Conservation (phyloP, 2,888 invertebrate genomes). For the Cerastis rubricosa region DNA sequence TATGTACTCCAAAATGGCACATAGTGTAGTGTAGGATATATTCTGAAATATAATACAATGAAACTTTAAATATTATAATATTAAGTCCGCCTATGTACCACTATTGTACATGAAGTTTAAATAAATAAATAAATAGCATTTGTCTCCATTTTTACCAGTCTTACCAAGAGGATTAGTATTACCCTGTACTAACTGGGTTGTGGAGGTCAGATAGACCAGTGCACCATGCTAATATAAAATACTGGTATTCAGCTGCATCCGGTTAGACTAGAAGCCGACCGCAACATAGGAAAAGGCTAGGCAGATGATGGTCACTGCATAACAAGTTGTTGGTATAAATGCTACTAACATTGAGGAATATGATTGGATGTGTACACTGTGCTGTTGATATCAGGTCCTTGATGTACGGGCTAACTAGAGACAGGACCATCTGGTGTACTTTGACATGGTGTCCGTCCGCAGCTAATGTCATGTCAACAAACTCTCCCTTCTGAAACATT, state of each 20-base stretch:
- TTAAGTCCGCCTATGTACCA: no score
- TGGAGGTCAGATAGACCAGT: neutral
- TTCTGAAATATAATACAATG: conserved; percentile 77
- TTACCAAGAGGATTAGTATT: neutral
- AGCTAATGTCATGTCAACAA: conserved; percentile 88
- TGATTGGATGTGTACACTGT: conserved; percentile 84
- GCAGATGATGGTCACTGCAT: neutral
- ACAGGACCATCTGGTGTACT: conserved; percentile 86
- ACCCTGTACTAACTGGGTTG: neutral
- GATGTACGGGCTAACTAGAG: conserved; percentile 86
- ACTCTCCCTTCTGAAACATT: conserved; percentile 82
- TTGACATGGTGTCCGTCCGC: conserved; percentile 87
- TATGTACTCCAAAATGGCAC: conserved; percentile 84
- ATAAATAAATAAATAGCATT: no score
- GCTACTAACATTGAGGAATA: conserved; percentile 86
- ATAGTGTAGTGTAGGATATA: conserved; percentile 82
- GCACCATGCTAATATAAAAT: neutral
- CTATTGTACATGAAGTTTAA: no score
- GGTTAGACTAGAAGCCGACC: neutral
- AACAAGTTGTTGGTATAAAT: neutral
- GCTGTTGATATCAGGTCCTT: conserved; percentile 83
- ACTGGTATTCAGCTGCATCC: neutral
- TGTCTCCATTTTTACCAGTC: neutral
- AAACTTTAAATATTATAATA: no score
- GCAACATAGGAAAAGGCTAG: neutral